Base-by-base conservation (phyloP, 2,113 vertebrate species). In the Colistium nudipinnis region DNA sequence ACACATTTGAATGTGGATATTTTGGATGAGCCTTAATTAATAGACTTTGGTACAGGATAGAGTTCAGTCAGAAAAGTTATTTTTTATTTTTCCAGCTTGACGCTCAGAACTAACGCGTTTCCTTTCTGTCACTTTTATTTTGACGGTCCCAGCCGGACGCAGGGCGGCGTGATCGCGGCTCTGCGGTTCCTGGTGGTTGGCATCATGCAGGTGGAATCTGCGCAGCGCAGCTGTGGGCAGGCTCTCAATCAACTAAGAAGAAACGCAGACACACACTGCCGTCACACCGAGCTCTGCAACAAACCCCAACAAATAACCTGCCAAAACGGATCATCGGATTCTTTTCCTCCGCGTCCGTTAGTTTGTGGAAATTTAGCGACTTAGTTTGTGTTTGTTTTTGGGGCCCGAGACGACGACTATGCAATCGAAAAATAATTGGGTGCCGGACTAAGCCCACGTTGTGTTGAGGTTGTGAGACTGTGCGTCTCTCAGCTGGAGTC, bases 191-290 rank as follows among this genome's bases (percentile, higher is more conserved):
- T 70, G 88, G n/a, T 83, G 31, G 64, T 69, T 87, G 88, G 90
- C 89, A 90, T 90, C 87, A 82, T 90, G 92, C 92, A 92, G 92
- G 91, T 92, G 91, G 90, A 91, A 89, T 89, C 77, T 87, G 84
- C 84, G 88, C 88, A 86, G 36, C 84, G 76, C 68, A 48, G 55
- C 55, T 14, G 25, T 74, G 38, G 25, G n/a, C n/a, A n/a, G n/a
- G n/a, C n/a, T n/a, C n/a, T n/a, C n/a, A n/a, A n/a, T n/a, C n/a
- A n/a, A n/a, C n/a, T n/a, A n/a, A n/a, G n/a, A n/a, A 27, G 62
- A 54, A 63, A 66, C 62, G 24, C 62, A 43, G n/a, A 22, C 53
- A 22, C 70, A 27, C 56, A 55, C 41, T 13, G 2, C 61, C 35
- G 35, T 27, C 30, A 31, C 67, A 9, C 20, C 36, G 41, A 51